Evolutionary conservation across 2,888 invertebrate species (phyloP).

Genomic region (Rotaria macrura): DNA sequence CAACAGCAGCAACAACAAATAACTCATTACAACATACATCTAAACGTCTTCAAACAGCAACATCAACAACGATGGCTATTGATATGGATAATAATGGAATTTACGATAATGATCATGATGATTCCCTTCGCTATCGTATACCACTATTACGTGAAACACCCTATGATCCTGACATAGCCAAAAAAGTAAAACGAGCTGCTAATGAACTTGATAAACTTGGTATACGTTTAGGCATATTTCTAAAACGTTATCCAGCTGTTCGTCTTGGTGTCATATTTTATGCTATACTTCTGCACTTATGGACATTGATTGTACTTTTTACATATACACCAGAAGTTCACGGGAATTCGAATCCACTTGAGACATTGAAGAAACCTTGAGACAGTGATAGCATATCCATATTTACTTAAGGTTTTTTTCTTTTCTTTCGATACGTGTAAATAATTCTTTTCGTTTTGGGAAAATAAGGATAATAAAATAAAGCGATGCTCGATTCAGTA

Average conservation of each 20-base stretch:
- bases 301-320: slow-evolving; percentile 69
- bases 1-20: too few species aligned
- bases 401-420: not conserved
- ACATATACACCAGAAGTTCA: slow-evolving; percentile 61
- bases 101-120: slow-evolving; percentile 54
- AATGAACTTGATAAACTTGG: slow-evolving; percentile 66
- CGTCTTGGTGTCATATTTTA: slow-evolving; percentile 72
- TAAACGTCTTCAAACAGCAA: slow-evolving; percentile 32
- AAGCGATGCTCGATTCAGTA: too few species aligned
- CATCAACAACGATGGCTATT: slow-evolving; percentile 43
- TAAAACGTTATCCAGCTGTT: slow-evolving; percentile 69
- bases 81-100: slow-evolving; percentile 61
- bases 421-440: not conserved
- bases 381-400: not conserved
- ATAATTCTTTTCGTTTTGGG: not conserved
- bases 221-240: slow-evolving; percentile 65
- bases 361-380: not conserved
- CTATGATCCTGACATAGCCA: slow-evolving; percentile 64
- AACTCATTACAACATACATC: slow-evolving; percentile 7
- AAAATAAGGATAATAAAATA: not conserved
- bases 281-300: slow-evolving; percentile 63
- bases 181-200: slow-evolving; percentile 66
- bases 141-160: slow-evolving; percentile 65
- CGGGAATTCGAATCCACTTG: slow-evolving; percentile 26
- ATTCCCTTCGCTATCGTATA: slow-evolving; percentile 52